phyloP scores from a whole-genome alignment of 2,888 invertebrate genomes.

The Cotesia congregata region DNA sequence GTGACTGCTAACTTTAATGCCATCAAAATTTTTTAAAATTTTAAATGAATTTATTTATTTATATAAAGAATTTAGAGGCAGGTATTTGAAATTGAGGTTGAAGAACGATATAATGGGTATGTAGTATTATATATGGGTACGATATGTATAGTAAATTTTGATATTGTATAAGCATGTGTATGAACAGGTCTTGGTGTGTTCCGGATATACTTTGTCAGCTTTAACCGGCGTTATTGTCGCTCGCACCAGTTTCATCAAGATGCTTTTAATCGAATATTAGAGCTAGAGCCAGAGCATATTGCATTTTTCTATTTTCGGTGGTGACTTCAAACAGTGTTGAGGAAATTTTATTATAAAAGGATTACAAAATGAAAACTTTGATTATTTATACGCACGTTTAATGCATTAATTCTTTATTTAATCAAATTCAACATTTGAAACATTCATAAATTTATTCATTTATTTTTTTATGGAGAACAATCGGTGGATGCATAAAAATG shows the following conservation, averaged over 20 bases:
- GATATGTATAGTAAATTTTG: neutral
- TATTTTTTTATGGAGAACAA: conserved; percentile 30
- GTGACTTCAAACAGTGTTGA: conserved; percentile 23
- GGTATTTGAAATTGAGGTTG: conserved; percentile 25
- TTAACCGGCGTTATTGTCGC: conserved; percentile 51
- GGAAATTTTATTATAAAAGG: conserved; percentile 16
- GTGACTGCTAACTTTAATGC: too few relatives aligned
- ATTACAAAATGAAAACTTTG: conserved; percentile 5
- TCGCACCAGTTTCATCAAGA: conserved; percentile 52
- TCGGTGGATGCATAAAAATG: conserved; percentile 30
- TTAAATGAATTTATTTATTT: neutral
- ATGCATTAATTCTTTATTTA: conserved; percentile 64
- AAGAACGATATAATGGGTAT: conserved; percentile 15
- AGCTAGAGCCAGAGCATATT: conserved; percentile 39
- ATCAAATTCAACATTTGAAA: conserved; percentile 67
- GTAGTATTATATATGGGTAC: conserved; percentile 14
- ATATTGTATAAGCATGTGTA: conserved; percentile 16
- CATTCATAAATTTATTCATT: conserved; percentile 60
- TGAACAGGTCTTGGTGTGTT: conserved; percentile 19
- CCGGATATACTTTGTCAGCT: conserved; percentile 53
- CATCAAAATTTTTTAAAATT: neutral
- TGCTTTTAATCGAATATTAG: conserved; percentile 34
- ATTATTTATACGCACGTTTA: conserved; percentile 44
- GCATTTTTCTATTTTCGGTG: conserved; percentile 25
- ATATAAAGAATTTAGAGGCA: neutral